Conservation (phyloP, 1,140 invertebrate species). For the Ceratosolen solmsi region DNA sequence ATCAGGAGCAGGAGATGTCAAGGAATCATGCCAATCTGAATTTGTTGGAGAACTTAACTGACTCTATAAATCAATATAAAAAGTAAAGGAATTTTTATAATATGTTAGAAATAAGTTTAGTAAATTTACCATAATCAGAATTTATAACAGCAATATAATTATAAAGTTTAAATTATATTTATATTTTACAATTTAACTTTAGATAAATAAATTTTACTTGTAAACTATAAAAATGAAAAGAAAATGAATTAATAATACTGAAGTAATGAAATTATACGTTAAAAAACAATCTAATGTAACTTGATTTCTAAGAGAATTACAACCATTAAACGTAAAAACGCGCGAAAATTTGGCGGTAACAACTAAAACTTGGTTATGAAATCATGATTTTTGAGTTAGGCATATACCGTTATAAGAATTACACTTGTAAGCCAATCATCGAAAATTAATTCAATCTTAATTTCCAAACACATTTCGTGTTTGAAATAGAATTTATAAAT, state of each 20-base stretch:
- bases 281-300: background rate
- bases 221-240: too few species aligned
- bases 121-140: background rate
- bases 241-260: background rate
- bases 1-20: slow-evolving; percentile 83
- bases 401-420: background rate
- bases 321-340: background rate
- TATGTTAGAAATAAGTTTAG: background rate
- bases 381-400: background rate
- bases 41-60: slow-evolving; percentile 60
- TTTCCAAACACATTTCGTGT: too few species aligned
- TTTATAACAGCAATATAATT: background rate
- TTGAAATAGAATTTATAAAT: too few species aligned
- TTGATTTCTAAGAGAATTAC: background rate
- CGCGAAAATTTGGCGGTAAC: slow-evolving; percentile 27
- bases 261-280: background rate
- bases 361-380: slow-evolving; percentile 2
- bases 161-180: background rate
- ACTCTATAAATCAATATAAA: slow-evolving; percentile 54
- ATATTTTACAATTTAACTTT: background rate
- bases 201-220: background rate
- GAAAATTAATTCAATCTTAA: background rate
- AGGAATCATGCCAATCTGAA: slow-evolving; percentile 65
- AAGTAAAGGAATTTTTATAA: background rate
- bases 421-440: background rate